A percentile compares a stretch with the other conserved stretches of the same genome.
phyloP scores from a whole-genome alignment of 2,113 vertebrate species.

The Actenoides lindsayi region DNA sequence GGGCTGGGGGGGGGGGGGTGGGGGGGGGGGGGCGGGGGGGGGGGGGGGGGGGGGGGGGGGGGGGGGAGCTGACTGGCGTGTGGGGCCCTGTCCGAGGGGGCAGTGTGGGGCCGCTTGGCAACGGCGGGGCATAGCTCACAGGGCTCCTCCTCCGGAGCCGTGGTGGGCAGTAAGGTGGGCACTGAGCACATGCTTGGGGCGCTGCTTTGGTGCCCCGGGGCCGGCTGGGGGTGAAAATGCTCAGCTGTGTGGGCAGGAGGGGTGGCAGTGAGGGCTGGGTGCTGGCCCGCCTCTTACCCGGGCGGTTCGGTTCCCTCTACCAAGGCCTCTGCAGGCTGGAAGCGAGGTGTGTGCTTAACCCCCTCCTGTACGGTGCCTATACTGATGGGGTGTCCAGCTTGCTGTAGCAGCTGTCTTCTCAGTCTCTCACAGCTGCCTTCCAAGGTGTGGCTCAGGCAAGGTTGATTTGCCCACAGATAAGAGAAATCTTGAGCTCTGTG shows the following conservation, averaged over 20 bases:
- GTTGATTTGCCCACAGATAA: not conserved
- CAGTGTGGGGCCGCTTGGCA: rapidly evolving
- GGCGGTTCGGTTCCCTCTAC: rapidly evolving
- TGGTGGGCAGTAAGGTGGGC: rapidly evolving
- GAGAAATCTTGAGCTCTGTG: not conserved
- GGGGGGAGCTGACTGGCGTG: rapidly evolving
- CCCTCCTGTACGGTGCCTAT: rapidly evolving
- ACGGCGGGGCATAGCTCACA: rapidly evolving
- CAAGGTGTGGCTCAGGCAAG: not conserved
- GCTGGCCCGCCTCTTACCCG: rapidly evolving
- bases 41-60: rapidly evolving
- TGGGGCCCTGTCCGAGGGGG: rapidly evolving
- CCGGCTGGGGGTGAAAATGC: rapidly evolving
- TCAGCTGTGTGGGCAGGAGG: not conserved
- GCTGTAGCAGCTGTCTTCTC: too few relatives aligned
- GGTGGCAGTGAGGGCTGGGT: rapidly evolving
- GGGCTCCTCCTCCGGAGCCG: rapidly evolving
- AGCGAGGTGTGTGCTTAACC: too few relatives aligned
- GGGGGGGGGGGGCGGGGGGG: rapidly evolving
- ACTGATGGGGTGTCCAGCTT: rapidly evolving
- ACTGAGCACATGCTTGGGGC: rapidly evolving
- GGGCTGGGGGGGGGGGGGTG: too few relatives aligned
- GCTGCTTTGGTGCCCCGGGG: too few relatives aligned
- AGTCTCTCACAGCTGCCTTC: not conserved
- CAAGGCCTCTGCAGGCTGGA: rapidly evolving